phyloP scores from a whole-genome alignment of 2,113 vertebrate species.

The Serinus canaria region DNA sequence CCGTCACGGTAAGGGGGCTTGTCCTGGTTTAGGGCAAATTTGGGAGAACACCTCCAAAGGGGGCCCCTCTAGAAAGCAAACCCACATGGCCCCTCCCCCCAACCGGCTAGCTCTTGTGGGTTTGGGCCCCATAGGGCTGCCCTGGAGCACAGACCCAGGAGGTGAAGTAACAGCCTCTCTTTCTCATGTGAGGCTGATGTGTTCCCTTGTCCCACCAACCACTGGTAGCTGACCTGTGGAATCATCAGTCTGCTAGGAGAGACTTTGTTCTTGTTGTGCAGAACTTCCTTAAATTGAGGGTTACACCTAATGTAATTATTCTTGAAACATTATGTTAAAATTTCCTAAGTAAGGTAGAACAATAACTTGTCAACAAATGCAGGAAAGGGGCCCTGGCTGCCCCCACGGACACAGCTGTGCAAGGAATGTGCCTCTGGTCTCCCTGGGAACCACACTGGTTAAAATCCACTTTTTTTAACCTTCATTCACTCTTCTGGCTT shows the following conservation, averaged over 20 bases:
- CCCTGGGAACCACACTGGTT: not conserved
- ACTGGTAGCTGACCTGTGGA: not conserved
- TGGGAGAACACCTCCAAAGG: too few species aligned
- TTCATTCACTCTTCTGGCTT: not conserved
- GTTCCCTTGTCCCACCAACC: not conserved
- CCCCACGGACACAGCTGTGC: conserved; percentile 16
- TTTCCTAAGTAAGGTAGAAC: conserved; percentile 61
- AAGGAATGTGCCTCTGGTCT: conserved; percentile 6
- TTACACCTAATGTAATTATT: conserved; percentile 27
- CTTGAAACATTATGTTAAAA: not conserved
- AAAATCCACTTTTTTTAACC: not conserved
- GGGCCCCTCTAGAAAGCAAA: too few species aligned
- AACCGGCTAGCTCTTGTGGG: too few species aligned
- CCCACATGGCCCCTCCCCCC: too few species aligned
- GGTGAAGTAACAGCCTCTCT: not conserved
- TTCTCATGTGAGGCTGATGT: not conserved
- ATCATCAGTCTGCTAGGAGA: not conserved
- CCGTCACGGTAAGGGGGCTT: conserved; percentile 78
- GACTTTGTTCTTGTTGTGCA: conserved; percentile 18
- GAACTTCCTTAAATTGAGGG: conserved; percentile 7
- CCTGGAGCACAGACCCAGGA: not conserved
- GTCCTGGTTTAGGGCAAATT: too few species aligned
- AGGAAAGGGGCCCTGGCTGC: conserved; percentile 45
- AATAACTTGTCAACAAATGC: conserved; percentile 61
- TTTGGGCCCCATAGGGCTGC: not conserved